Base-by-base conservation (phyloP, 2,888 invertebrate genomes). In the Phaedon cochleariae region DNA sequence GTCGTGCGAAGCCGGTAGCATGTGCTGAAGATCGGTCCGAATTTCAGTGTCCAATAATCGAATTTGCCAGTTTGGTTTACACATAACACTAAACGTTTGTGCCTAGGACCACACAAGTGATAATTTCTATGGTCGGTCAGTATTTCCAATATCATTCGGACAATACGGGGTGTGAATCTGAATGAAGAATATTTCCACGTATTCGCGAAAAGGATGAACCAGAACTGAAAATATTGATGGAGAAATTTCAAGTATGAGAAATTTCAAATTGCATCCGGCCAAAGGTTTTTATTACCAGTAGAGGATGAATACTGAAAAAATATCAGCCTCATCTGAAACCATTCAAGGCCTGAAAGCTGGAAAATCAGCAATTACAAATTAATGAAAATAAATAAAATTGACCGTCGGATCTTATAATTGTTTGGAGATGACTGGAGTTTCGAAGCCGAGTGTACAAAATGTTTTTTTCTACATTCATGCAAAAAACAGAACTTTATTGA, bases 331-430 rank as follows among this genome's bases (percentile, higher is more conserved):
- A 48, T 21, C n/a, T n/a, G n/a, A n/a, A n/a, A 46, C 46, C 15
- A 46, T 46, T 46, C 46, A 46, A 46, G 46, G 15, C 9, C 46
- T 46, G 46, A 46, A n/a, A 46, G 46, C 46, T 46, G 15, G 46
- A 18, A 10, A 46, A 46, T 46, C 46, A 46, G 17, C 18, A 46
- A 46, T 18, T 46, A 46, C 20, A 46, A n/a, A n/a, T n/a, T n/a
- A 46, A 46, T 46, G 46, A 46, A 20, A 46, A 46, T 46, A 17
- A 20, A 46, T 20, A 46, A 46, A 46, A 12, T 46, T 17, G 46
- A 46, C 15, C 46, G 17, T 17, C 17, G 46, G 46, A 7, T 17
- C 15, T 10, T 20, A 18, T 46, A 46, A 46, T 12, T 46, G 17
- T n/a, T n/a, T n/a, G n/a, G n/a, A n/a, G n/a, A n/a, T n/a, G n/a